Evolutionary conservation across 2,888 invertebrate species (phyloP).

Genomic region (Gastracanthus pulcherrimus): DNA sequence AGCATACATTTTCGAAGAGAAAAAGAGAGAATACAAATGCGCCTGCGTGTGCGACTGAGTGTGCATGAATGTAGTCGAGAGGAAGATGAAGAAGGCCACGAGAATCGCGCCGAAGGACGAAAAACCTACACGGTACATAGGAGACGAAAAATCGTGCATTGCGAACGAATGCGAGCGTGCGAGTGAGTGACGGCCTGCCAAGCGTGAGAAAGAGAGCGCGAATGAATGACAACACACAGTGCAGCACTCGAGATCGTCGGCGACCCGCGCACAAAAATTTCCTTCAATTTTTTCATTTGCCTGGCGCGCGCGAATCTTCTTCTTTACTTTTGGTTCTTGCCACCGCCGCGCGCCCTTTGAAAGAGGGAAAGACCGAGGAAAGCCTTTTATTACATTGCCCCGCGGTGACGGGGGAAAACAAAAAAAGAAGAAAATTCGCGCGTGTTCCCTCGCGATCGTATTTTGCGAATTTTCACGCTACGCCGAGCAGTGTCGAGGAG

Average conservation of each 20-base stretch:
- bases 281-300: constrained; percentile 16
- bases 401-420: too few species aligned
- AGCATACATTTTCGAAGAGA: constrained; percentile 17
- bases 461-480: too few species aligned
- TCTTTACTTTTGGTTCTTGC: background rate
- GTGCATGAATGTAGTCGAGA: background rate
- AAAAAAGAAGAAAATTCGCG: too few species aligned
- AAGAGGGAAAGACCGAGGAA: too few species aligned
- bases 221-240: too few species aligned
- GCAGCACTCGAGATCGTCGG: constrained; percentile 33
- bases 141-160: background rate
- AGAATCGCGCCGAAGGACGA: background rate
- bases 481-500: too few species aligned
- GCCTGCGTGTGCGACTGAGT: background rate
- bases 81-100: background rate
- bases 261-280: constrained; percentile 7
- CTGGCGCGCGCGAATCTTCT: background rate
- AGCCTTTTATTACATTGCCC: too few species aligned
- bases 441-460: too few species aligned
- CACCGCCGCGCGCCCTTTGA: background rate
- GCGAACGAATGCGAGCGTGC: background rate
- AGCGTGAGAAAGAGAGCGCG: background rate
- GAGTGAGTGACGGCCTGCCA: background rate
- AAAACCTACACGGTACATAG: too few species aligned
- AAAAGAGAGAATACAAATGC: background rate